Conservation (phyloP, 2,113 vertebrate genomes). For the Labeo catla region DNA sequence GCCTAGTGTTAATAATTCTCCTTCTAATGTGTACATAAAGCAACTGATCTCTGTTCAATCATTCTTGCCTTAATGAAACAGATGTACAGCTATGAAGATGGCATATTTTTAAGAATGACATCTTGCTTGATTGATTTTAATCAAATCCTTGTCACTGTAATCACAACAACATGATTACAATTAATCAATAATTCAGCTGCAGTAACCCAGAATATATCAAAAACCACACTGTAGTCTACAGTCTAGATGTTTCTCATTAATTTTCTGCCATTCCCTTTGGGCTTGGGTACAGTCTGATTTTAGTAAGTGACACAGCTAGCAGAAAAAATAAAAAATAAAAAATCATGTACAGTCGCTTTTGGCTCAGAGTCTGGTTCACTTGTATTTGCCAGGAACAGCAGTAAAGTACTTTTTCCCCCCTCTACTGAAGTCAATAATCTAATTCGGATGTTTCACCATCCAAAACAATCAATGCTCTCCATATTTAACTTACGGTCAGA, state of each 20-base stretch:
- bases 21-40: conserved; percentile 83
- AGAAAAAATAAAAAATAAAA: background rate
- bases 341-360: conserved; percentile 24
- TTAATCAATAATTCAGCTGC: conserved; percentile 19
- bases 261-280: background rate
- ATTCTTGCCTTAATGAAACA: conserved; percentile 25
- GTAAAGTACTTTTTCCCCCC: background rate
- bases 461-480: conserved; percentile 55
- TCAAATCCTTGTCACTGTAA: conserved; percentile 26
- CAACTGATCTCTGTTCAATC: conserved; percentile 85
- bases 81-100: conserved; percentile 29
- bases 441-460: conserved; percentile 50
- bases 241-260: background rate
- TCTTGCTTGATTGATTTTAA: conserved; percentile 29
- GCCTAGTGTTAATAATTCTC: conserved; percentile 87
- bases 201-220: background rate
- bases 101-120: background rate
- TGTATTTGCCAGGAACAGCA: conserved; percentile 35
- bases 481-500: conserved; percentile 49
- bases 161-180: conserved; percentile 16
- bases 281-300: background rate
- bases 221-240: background rate
- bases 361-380: conserved; percentile 22
- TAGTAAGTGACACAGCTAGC: background rate
- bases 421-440: conserved; percentile 44